phyloP scores from a whole-genome alignment of 2,113 vertebrate genomes.

The Glareola pratincola region DNA sequence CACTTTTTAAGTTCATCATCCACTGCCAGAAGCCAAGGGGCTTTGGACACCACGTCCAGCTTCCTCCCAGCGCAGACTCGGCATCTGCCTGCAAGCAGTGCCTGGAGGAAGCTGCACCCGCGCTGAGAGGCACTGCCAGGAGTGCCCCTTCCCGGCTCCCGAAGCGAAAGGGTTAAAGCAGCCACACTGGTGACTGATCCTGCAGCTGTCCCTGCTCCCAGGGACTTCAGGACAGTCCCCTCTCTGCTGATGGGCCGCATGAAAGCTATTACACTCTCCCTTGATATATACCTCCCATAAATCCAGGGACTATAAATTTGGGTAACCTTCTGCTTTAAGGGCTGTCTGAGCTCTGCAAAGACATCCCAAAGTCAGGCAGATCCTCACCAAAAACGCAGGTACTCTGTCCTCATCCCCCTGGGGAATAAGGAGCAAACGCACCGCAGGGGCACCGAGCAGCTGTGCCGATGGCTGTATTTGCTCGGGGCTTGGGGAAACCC shows the following conservation, averaged over 20 bases:
- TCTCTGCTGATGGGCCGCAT: neutral
- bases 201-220: neutral
- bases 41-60: neutral
- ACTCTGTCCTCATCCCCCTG: neutral
- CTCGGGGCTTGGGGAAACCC: neutral
- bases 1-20: neutral
- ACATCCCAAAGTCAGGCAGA: slow-evolving; percentile 53
- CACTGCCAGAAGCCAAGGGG: neutral
- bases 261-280: neutral
- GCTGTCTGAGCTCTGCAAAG: slow-evolving; percentile 39
- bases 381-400: neutral
- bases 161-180: neutral
- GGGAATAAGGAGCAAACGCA: neutral
- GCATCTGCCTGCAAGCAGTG: neutral
- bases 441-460: neutral
- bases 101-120: neutral
- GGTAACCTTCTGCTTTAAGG: slow-evolving; percentile 51
- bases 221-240: neutral
- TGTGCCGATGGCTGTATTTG: neutral
- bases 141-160: neutral
- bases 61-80: neutral
- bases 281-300: slow-evolving; percentile 44
- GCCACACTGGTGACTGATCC: neutral
- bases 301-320: slow-evolving; percentile 41
- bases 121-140: neutral